phyloP scores from a whole-genome alignment of 2,797 vertebrate species.

The Gobionotothen gibberifrons region DNA sequence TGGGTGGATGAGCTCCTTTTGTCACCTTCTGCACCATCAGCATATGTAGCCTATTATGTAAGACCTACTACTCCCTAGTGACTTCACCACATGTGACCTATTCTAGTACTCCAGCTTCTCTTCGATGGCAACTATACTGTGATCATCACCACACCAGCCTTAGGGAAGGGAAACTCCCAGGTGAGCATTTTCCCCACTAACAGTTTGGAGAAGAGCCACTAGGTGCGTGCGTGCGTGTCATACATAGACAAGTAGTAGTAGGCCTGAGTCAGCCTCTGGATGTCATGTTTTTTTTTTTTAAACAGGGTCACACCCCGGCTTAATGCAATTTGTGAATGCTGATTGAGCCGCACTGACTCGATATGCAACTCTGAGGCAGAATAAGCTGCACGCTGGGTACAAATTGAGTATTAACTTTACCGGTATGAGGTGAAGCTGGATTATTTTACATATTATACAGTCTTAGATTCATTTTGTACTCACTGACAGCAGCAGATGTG shows the following conservation, averaged over 20 bases:
- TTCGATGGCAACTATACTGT: neutral
- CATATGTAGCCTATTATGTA: neutral
- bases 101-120: neutral
- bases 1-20: neutral
- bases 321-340: slow-evolving; percentile 31
- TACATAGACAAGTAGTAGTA: neutral
- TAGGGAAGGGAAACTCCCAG: slow-evolving; percentile 6
- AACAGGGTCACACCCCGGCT: slow-evolving; percentile 19
- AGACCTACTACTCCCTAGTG: neutral
- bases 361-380: slow-evolving; percentile 14
- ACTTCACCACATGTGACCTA: slow-evolving; percentile 9
- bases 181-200: slow-evolving; percentile 14
- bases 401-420: slow-evolving; percentile 3
- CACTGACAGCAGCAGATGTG: neutral
- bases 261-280: slow-evolving; percentile 1
- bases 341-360: slow-evolving; percentile 15
- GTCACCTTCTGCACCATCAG: slow-evolving; percentile 24
- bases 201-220: neutral
- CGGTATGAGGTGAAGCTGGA: neutral
- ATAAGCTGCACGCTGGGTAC: neutral
- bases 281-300: neutral
- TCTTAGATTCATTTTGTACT: neutral
- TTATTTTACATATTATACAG: neutral
- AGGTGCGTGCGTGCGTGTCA: neutral
- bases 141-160: slow-evolving; percentile 14